phyloP scores from a whole-genome alignment of 2,888 invertebrate genomes.

The Clusia tigrina region DNA sequence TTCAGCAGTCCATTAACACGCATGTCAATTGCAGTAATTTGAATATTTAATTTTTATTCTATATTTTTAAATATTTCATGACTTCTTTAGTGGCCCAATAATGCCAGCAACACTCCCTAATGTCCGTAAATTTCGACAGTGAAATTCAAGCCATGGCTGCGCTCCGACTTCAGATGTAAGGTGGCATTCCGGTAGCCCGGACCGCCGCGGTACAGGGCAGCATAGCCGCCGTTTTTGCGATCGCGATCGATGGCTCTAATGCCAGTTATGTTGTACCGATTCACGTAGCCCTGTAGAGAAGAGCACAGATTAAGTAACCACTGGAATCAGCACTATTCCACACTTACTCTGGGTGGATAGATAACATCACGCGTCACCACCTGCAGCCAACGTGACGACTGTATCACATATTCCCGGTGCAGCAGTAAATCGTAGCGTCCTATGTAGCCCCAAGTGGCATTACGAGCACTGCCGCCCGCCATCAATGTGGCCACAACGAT shows the following conservation, averaged over 20 bases:
- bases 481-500: not conserved
- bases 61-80: not conserved
- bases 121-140: slow-evolving; percentile 58
- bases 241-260: slow-evolving; percentile 33
- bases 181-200: slow-evolving; percentile 28
- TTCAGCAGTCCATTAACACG: too few species aligned
- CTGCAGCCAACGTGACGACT: slow-evolving; percentile 29
- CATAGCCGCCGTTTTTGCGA: slow-evolving; percentile 34
- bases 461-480: slow-evolving; percentile 31
- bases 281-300: slow-evolving; percentile 26
- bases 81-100: not conserved
- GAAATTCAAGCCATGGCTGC: slow-evolving; percentile 57
- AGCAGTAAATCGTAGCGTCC: slow-evolving; percentile 37
- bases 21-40: too few species aligned
- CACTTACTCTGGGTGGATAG: slow-evolving; percentile 41
- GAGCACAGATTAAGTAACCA: not conserved
- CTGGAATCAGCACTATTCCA: not conserved
- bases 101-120: slow-evolving; percentile 16
- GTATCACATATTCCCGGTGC: slow-evolving; percentile 30
- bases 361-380: slow-evolving; percentile 29
- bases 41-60: too few species aligned
- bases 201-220: slow-evolving; percentile 32
- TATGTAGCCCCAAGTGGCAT: slow-evolving; percentile 38
- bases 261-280: slow-evolving; percentile 28
- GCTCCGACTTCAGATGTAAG: slow-evolving; percentile 32